Base-by-base conservation (phyloP, 64 coral and sea anemone genomes). In the Pocillopora verrucosa region DNA sequence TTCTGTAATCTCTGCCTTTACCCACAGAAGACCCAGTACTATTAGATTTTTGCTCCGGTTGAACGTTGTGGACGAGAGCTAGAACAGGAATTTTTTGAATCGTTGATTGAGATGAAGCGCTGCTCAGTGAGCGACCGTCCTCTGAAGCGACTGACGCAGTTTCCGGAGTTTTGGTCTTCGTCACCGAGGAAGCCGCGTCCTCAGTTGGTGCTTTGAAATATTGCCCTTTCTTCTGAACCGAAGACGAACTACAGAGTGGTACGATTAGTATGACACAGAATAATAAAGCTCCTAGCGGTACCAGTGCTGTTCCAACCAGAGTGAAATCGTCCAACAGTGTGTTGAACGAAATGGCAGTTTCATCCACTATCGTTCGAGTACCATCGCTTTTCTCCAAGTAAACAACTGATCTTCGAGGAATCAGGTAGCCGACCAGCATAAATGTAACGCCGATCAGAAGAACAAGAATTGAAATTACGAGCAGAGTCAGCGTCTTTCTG, bases 61-160 rank as follows among this genome's bases (percentile, higher is more conserved):
- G 95, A 26, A 94, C 79, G 74, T 97, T 97, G 25, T 97, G 95
- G 36, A 97, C 95, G 65, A 97, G 76, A 25, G 95, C 95, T 4
- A 97, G 78, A 58, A 97, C 95, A 9, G 95, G 95, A 59, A 97
- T 97, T 97, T 97, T 97, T 80, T 97, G 91, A 58, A 97, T 59
- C 17, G 88, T 91, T 26, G 89, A 85, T 7, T 51, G 41, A 9
- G 93, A 75, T 4, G 91, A 90, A 38, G 80, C 88, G 58, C 88
- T 90, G 12, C 86, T 78, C 26, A 88, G n/a, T 14, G 75, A 75
- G 13, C 86, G 58, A 10, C 15, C 51, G 17, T 80, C 76, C 62
- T 70, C 89, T 72, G 75, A 59, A 6, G 67, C 82, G 36, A 87
- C 74, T 20, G 93, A 60, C 51, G 61, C 56, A 20, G 26, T 86